phyloP scores from a whole-genome alignment of 2,113 vertebrate genomes.

The Calcarius ornatus region DNA sequence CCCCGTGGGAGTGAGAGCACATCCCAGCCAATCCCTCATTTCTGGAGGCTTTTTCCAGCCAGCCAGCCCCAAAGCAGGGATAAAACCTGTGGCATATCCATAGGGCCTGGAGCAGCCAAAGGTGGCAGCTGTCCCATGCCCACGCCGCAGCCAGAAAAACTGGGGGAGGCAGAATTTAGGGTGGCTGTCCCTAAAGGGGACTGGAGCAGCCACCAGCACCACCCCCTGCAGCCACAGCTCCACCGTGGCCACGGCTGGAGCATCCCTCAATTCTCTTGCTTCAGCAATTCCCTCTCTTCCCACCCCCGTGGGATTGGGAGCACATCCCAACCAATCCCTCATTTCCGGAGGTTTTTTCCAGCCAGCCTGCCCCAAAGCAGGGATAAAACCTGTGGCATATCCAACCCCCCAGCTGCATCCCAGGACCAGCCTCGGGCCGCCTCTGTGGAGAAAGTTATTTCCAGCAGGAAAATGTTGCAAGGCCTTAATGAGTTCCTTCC shows the following conservation, averaged over 20 bases:
- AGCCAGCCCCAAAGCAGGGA: neutral
- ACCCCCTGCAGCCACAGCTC: neutral
- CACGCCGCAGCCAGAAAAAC: too few species aligned
- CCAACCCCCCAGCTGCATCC: rapidly evolving
- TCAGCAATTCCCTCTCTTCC: neutral
- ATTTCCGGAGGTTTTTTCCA: neutral
- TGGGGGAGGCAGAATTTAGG: too few species aligned
- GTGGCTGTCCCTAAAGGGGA: too few species aligned
- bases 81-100: neutral
- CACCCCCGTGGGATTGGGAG: rapidly evolving
- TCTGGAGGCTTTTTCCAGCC: neutral
- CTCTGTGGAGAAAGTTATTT: constrained; percentile 19
- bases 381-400: neutral
- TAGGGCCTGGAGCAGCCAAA: too few species aligned
- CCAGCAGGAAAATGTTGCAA: neutral
- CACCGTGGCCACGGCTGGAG: rapidly evolving
- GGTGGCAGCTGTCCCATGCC: too few species aligned
- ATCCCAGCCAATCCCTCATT: neutral
- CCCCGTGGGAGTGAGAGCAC: rapidly evolving
- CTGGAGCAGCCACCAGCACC: neutral
- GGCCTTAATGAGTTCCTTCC: constrained; percentile 4
- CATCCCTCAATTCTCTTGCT: neutral
- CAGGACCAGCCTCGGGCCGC: neutral
- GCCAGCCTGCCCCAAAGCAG: neutral
- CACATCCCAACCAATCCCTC: neutral